Evolutionary conservation across 2,797 vertebrate genomes (phyloP).

Genomic region (Tenualosa thibaudeaui): DNA sequence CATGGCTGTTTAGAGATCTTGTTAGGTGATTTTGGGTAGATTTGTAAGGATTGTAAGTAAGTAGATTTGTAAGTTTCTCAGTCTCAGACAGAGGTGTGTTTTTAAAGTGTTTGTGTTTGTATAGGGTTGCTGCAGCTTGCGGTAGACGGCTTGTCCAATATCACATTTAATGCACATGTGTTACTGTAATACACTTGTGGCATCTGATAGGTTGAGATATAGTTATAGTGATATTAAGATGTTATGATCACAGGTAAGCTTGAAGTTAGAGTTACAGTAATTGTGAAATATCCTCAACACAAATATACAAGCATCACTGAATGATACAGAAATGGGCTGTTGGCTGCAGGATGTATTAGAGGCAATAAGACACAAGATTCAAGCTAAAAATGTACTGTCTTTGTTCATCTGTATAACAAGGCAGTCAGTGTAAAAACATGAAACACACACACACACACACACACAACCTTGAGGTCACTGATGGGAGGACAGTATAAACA

Average conservation of each 20-base stretch:
- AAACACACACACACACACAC: background rate
- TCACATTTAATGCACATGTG: background rate
- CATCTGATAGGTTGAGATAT: background rate
- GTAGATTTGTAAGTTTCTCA: too few relatives aligned
- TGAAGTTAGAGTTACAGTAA: background rate
- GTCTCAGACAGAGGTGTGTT: background rate
- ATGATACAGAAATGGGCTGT: background rate
- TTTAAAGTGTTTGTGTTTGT: background rate
- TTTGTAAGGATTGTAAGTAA: background rate
- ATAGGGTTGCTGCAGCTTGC: background rate
- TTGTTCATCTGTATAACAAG: background rate
- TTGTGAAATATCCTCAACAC: background rate
- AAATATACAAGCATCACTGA: background rate
- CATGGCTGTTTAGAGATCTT: background rate
- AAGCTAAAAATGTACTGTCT: background rate
- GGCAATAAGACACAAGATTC: background rate
- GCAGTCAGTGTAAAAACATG: constrained; percentile 3
- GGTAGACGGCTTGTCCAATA: background rate
- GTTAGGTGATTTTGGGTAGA: background rate
- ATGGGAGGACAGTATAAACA: constrained; percentile 26
- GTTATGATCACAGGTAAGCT: background rate
- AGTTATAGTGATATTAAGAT: background rate
- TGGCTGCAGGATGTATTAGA: background rate
- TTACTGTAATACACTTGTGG: background rate
- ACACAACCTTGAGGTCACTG: constrained; percentile 29